Evolutionary conservation across 2,797 vertebrate genomes (phyloP), one percentile per base, ranked within the genome.

Genomic region (Passerculus sandwichensis): DNA sequence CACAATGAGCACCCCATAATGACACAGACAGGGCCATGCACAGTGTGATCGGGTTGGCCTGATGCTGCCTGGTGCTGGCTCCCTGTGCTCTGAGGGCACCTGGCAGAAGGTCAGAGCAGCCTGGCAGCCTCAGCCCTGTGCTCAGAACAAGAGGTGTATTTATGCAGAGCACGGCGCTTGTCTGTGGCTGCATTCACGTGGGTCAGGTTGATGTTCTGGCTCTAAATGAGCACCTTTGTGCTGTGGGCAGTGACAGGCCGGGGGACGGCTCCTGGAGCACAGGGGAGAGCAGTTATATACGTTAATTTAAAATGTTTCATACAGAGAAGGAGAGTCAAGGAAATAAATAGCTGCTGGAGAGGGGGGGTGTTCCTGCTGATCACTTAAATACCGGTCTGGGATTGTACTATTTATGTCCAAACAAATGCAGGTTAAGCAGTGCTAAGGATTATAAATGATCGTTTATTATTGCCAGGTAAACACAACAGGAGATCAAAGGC

Each of bases 171-270:
- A 13, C 20, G 6, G 76, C 0, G 89, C 95, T 82, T 81, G 93
- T 91, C 91, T 90, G 89, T 88, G 94, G 50, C 92, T 69, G 93
- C 77, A 61, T 95, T 95, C 93, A 74, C 83, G 38, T 84, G 67
- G 89, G 3, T 70, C 92, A 92, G 94, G 96, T 91, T 88, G 94
- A 91, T 71, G 64, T 67, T 51, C 92, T 77, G 87, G 89, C 90
- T 96, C 78, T 96, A 96, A 94, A 94, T 95, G 95, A 95, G 80
- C 93, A 91, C 81, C 88, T 95, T 97, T 97, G 91, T 96, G 94
- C 94, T 95, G 66, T 17, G 6, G 14, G 91, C 86, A 56, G 61
- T 66, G 78, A 47, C 67, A 26, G 90, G 44, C 53, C 0, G 0
- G 82, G 91, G 85, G 50, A 78, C n/a, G 77, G 89, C 79, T 92